These are phyloP conservation scores for Catocala sponsa DNA, from an alignment of 2,888 invertebrate species.

Conservation along the genomic window DNA sequence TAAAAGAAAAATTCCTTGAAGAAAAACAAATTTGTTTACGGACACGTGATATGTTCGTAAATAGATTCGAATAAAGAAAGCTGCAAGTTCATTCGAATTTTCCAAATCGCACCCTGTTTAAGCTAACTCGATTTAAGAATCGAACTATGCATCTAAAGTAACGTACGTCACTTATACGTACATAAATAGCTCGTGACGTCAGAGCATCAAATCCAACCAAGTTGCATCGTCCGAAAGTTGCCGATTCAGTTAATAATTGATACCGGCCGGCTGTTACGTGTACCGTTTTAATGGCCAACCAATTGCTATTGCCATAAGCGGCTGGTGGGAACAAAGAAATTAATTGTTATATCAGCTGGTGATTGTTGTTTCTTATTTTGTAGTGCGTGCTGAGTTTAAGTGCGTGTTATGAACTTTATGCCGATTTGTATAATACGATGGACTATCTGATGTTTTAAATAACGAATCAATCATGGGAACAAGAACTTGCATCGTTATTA, in stretches of 20 bases:
- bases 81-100: no score
- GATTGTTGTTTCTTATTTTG: conserved; percentile 13
- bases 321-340: conserved; percentile 23
- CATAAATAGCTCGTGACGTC: conserved; percentile 78
- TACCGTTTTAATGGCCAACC: conserved; percentile 29
- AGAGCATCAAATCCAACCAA: conserved; percentile 73
- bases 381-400: conserved; percentile 13
- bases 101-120: background rate
- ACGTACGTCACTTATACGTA: conserved; percentile 55
- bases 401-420: conserved; percentile 12
- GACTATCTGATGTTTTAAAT: background rate
- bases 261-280: conserved; percentile 64
- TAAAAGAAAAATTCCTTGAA: no score
- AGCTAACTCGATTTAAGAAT: conserved; percentile 26
- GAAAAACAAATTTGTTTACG: no score
- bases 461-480: conserved; percentile 4
- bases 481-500: background rate
- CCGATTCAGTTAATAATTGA: conserved; percentile 78
- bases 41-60: no score
- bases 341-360: conserved; percentile 21
- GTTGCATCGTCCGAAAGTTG: conserved; percentile 75
- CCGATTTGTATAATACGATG: conserved; percentile 1
- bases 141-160: conserved; percentile 29
- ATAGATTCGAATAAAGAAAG: no score
- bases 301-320: conserved; percentile 34